Base-by-base conservation (phyloP, 1,140 invertebrate genomes). In the Bombus ignitus region DNA sequence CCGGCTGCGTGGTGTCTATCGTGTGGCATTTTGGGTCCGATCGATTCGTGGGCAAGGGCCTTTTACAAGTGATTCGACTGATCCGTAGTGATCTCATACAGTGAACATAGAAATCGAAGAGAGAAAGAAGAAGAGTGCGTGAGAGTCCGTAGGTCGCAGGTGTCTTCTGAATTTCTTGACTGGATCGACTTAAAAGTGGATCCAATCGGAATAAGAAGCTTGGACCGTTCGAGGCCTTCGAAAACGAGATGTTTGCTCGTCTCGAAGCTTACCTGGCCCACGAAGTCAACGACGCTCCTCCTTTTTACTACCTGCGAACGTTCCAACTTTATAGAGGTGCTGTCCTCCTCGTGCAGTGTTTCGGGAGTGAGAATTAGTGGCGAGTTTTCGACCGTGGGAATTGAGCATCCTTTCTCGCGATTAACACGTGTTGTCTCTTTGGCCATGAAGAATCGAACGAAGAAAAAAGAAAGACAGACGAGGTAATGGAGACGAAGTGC, bases 331-430 rank as follows among this genome's bases (percentile, higher is more conserved):
- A 73, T 37, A 18, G 59, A 81, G 62, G 47, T 18, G 53, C 15
- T 28, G 39, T 74, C 42, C 70, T 66, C 37, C 47, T 65, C 77
- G 87, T 73, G 72, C 77, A 65, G 81, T 89, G 77, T 71, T 87
- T 42, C 81, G 77, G 71, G 72, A 87, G 86, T 87, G 88, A 89
- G 86, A 89, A 89, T 89, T 65, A 84, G 85, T 89, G 88, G 47
- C 71, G 81, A 81, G 78, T 80, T 84, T 73, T n/a, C 44, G 72
- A 73, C n/a, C 65, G 76, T 62, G 72, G 76, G 87, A 77, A 87
- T 18, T n/a, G 25, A 15, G 44, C 70, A 66, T 62, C 22, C 22
- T 44, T 35, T 71, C 32, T 80, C 77, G 81, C 81, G 81, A 89
- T 89, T 87, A 87, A 77, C 87, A 81, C 81, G 70, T 75, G 81